A percentile compares a stretch with the other conserved stretches of the same genome.
These are phyloP conservation scores for Abrostola triplasia DNA, from an alignment of 2,888 invertebrate genomes.

Conservation along the genomic window DNA sequence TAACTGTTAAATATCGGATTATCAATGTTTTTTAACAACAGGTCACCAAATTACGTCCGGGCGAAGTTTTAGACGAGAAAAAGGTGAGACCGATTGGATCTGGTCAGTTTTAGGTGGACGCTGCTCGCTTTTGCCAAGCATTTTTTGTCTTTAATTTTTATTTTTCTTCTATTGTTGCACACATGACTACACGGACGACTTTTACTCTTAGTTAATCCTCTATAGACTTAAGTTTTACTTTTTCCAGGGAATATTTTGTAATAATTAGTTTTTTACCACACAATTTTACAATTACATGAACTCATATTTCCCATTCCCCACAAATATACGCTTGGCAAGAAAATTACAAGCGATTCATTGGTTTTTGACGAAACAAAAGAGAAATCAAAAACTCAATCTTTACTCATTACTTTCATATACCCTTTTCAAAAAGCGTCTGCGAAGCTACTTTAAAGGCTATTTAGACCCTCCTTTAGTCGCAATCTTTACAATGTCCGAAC, in stretches of 20 bases:
- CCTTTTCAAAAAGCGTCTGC: slow-evolving; percentile 31
- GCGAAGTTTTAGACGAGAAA: slow-evolving; percentile 97
- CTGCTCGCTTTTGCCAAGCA: slow-evolving; percentile 88
- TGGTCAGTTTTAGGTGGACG: slow-evolving; percentile 86
- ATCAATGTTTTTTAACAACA: slow-evolving; percentile 86
- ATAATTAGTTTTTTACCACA: slow-evolving; percentile 56
- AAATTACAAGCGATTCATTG: slow-evolving; percentile 29
- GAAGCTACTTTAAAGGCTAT: slow-evolving; percentile 37
- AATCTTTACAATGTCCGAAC: slow-evolving; percentile 55
- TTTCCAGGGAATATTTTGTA: slow-evolving; percentile 43
- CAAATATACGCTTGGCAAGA: slow-evolving; percentile 35
- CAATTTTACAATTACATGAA: slow-evolving; percentile 15
- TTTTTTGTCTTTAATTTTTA: slow-evolving; percentile 75
- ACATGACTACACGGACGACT: slow-evolving; percentile 64
- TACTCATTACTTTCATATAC: slow-evolving; percentile 29
- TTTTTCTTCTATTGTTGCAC: slow-evolving; percentile 65
- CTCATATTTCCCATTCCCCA: slow-evolving; percentile 20
- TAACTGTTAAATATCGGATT: slow-evolving; percentile 70
- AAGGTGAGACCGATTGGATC: slow-evolving; percentile 93
- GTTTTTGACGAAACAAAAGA: slow-evolving; percentile 32
- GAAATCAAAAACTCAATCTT: slow-evolving; percentile 29
- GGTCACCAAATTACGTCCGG: slow-evolving; percentile 97
- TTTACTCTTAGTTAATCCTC: slow-evolving; percentile 32
- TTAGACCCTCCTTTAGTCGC: slow-evolving; percentile 49
- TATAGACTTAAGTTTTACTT: slow-evolving; percentile 39